Evolutionary conservation across 1,140 invertebrate genomes (phyloP).

Genomic region (Fopius arisanus): DNA sequence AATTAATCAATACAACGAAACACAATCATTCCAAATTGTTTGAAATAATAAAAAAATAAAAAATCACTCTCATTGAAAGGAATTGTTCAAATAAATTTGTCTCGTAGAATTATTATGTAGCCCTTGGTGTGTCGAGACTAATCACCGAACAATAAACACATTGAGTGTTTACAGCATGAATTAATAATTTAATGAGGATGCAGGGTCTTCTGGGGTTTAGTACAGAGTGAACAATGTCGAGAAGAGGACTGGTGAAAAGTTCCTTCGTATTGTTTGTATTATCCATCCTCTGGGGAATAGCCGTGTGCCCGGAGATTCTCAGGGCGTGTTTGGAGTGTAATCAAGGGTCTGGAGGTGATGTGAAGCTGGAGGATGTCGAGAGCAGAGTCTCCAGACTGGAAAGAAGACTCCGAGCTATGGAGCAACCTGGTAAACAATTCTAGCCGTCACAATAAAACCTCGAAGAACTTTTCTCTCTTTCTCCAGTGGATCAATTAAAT

Average conservation of each 20-base stretch:
- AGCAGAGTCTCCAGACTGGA: slow-evolving; percentile 65
- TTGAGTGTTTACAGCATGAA: neutral
- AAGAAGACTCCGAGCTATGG: slow-evolving; percentile 73
- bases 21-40: no score
- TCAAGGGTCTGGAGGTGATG: neutral
- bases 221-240: neutral
- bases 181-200: slow-evolving; percentile 13
- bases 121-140: neutral
- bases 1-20: no score
- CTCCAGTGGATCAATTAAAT: neutral
- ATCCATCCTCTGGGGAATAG: neutral
- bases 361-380: slow-evolving; percentile 49
- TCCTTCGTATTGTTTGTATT: neutral
- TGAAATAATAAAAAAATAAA: no score
- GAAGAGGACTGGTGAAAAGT: neutral
- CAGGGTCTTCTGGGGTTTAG: neutral
- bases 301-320: neutral
- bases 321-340: neutral
- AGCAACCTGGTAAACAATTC: slow-evolving; percentile 70
- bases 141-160: neutral
- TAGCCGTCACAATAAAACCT: neutral
- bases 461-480: neutral
- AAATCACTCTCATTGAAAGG: neutral
- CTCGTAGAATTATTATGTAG: no score
- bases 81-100: neutral